Base-by-base conservation (phyloP, 2,797 vertebrate species). In the Falco naumanni region DNA sequence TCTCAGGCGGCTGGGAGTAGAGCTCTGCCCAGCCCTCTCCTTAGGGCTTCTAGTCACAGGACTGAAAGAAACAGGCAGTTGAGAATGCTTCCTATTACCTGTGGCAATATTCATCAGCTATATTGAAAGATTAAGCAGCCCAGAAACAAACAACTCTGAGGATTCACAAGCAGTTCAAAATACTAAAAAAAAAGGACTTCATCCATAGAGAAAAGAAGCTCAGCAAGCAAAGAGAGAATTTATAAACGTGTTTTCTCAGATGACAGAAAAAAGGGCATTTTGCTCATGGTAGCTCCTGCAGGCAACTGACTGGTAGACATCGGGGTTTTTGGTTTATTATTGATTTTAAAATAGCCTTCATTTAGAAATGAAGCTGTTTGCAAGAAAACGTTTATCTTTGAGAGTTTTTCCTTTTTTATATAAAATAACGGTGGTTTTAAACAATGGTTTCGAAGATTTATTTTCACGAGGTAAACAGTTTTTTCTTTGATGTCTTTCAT, bases 311-410 rank as follows among this genome's bases (percentile, higher is more conserved):
- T 37, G 45, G 26, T 31, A 56, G 13, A 45, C 0, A 0, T 16
- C 31, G 3, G 16, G 1, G 0, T 22, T 65, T 57, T 39, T 51
- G 1, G 1, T 68, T 66, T 68, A 37, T 41, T 78, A 34, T 15
- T 64, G 22, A 22, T 65, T 70, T 78, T 6, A 2, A 84, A 75
- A 65, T 21, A 2, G 5, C 8, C 34, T 45, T 70, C 20, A 70
- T 68, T 74, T 41, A 71, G 37, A 86, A 88, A 87, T 64, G 4
- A 48, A 83, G 41, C 10, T 63, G 11, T 64, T 45, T 41, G 20
- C 0, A 37, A 45, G 50, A 77, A 28, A 51, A 63, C 6, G 53
- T 60, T 3, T 13, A 16, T 43, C 15, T 56, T 76, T 9, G 24
- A 60, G 14, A 20, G 11, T 10, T 84, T 82, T 29, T 8, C 16